A percentile compares a stretch with the other conserved stretches of the same genome.
These are phyloP conservation scores for Scrobipalpa costella DNA, from an alignment of 2,888 invertebrate species.

Conservation along the genomic window DNA sequence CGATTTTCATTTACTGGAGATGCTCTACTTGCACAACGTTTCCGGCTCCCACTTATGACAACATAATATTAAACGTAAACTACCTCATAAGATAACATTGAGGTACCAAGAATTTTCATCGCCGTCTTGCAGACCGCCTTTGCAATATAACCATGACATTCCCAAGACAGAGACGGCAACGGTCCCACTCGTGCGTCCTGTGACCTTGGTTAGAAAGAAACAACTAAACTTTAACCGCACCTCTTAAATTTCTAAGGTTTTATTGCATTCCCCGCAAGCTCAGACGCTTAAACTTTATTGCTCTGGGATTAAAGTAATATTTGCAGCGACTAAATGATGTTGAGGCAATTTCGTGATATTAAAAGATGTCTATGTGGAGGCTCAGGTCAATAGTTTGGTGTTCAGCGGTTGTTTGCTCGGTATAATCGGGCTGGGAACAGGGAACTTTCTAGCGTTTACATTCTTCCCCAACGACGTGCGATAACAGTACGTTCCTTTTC, in stretches of 20 bases:
- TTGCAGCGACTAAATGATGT: slow-evolving; percentile 79
- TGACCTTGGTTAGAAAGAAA: slow-evolving; percentile 75
- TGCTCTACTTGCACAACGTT: slow-evolving; percentile 8
- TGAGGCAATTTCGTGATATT: slow-evolving; percentile 77
- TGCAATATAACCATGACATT: slow-evolving; percentile 73
- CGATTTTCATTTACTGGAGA: neutral
- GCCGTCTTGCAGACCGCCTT: slow-evolving; percentile 69
- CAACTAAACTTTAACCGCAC: slow-evolving; percentile 61
- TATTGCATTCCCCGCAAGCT: slow-evolving; percentile 79
- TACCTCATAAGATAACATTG: slow-evolving; percentile 71
- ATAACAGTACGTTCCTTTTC: slow-evolving; percentile 68
- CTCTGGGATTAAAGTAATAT: slow-evolving; percentile 80
- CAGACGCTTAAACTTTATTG: slow-evolving; percentile 80
- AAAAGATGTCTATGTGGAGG: slow-evolving; percentile 73
- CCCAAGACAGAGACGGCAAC: slow-evolving; percentile 66
- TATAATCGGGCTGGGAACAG: slow-evolving; percentile 51
- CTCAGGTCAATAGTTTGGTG: slow-evolving; percentile 75
- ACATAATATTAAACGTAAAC: slow-evolving; percentile 74
- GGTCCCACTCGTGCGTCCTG: slow-evolving; percentile 48
- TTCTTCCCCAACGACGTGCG: slow-evolving; percentile 66
- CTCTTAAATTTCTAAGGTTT: slow-evolving; percentile 76
- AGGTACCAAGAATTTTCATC: slow-evolving; percentile 78
- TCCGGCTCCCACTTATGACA: slow-evolving; percentile 50
- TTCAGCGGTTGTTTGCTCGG: slow-evolving; percentile 66
- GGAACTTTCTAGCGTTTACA: slow-evolving; percentile 67